These are phyloP conservation scores for Coregonus clupeaformis DNA, from an alignment of 2,113 vertebrate species.

Conservation along the genomic window DNA sequence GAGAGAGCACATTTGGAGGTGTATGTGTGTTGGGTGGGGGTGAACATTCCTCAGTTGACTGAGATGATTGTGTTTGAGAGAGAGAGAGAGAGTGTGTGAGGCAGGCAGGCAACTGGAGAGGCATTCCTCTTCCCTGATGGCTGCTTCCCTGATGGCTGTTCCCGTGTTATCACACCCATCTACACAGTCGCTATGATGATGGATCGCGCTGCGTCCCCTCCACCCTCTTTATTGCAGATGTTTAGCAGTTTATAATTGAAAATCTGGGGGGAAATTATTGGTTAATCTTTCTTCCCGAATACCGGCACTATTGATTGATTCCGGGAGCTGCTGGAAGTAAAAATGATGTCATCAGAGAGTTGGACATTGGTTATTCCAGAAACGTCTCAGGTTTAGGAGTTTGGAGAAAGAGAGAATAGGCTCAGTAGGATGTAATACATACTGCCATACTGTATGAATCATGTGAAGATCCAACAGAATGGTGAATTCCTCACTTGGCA, in stretches of 20 bases:
- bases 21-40: not conserved
- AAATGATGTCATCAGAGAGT: slow-evolving; percentile 47
- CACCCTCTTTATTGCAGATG: slow-evolving; percentile 53
- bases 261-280: slow-evolving; percentile 55
- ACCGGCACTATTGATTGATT: slow-evolving; percentile 44
- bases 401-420: not conserved
- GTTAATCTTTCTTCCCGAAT: slow-evolving; percentile 52
- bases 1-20: not conserved
- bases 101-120: slow-evolving; percentile 25
- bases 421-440: no score
- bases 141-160: slow-evolving; percentile 49
- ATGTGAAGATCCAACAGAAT: slow-evolving; percentile 49
- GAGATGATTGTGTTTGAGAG: not conserved
- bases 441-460: no score
- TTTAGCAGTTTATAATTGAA: slow-evolving; percentile 69
- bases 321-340: slow-evolving; percentile 39
- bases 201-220: slow-evolving; percentile 37
- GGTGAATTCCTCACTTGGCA: no score
- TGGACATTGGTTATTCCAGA: slow-evolving; percentile 48
- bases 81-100: slow-evolving; percentile 8
- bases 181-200: slow-evolving; percentile 43
- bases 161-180: slow-evolving; percentile 52
- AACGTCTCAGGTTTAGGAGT: slow-evolving; percentile 30
- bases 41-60: not conserved
- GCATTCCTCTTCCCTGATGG: slow-evolving; percentile 48